Base-by-base conservation (phyloP, 2,797 vertebrate genomes). In the Chloroceryle amazona region DNA sequence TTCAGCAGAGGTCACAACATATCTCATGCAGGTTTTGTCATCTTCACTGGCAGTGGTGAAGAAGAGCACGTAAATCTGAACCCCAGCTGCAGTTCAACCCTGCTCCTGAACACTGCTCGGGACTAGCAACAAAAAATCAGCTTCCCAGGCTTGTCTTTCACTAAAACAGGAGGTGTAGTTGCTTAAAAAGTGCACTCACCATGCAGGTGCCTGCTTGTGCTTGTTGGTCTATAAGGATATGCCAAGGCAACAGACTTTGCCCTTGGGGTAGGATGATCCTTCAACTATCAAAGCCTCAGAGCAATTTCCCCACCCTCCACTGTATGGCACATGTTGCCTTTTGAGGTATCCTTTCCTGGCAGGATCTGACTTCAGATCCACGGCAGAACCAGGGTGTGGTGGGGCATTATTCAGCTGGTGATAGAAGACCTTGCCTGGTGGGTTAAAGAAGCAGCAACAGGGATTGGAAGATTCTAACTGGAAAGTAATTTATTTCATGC, bases 401-500 rank as follows among this genome's bases (percentile, higher is more conserved):
- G 9, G 49, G 58, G 47, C 23, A 22, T 83, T 81, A 76, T 57
- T 74, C 76, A 63, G 41, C 13, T 22, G 12, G 19, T 46, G 70
- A 70, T 35, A 46, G 57, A 90, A 86, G 42, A 91, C 8, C 57
- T 70, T 1, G 0, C 51, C 25, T 65, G 52, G 26, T 65, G 65
- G 26, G 63, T 68, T 80, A 57, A 81, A 74, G 82, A 52, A 78
- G 5, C 35, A 68, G 29, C 22, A 87, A 25, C 7, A 70, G 31
- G 47, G 52, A 49, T 6, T 89, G 58, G 58, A 76, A 92, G 3
- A 22, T 31, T 55, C 26, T 65, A 61, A 81, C 1, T 79, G 54
- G 58, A 90, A 91, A 79, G 26, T 42, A 54, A 81, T 93, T 88
- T 81, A 8, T 29, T 79, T 90, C 37, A n/a, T 7, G 23, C 41